Percentiles rank a stretch among this genome's conserved stretches.
Evolutionary conservation across 2,113 vertebrate species (phyloP).

Genomic region (Paramormyrops kingsleyae): DNA sequence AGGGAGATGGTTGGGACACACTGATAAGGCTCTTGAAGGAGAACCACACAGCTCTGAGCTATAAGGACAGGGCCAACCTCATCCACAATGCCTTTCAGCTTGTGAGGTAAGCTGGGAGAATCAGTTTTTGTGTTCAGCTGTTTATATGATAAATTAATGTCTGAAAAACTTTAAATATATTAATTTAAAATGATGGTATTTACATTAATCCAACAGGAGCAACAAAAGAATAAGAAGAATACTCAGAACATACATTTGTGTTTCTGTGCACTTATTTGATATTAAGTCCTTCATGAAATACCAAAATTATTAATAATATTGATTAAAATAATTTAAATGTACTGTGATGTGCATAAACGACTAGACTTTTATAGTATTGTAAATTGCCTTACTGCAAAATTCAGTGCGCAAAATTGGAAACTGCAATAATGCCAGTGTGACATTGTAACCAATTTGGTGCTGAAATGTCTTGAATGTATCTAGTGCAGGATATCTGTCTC

Average conservation of each 20-base stretch:
- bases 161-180: not conserved
- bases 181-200: not conserved
- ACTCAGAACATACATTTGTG: not conserved
- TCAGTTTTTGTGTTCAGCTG: not conserved
- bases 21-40: slow-evolving; percentile 54
- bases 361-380: not conserved
- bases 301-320: not conserved
- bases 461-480: slow-evolving; percentile 12
- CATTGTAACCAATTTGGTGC: not conserved
- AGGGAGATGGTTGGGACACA: slow-evolving; percentile 58
- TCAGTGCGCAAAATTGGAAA: not conserved
- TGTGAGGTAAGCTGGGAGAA: slow-evolving; percentile 58
- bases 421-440: not conserved
- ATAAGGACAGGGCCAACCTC: slow-evolving; percentile 64
- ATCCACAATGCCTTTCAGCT: slow-evolving; percentile 68
- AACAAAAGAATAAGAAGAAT: not conserved
- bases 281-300: not conserved
- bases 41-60: slow-evolving; percentile 65
- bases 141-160: not conserved
- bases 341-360: not conserved
- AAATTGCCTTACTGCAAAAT: not conserved
- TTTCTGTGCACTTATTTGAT: not conserved
- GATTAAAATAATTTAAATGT: not conserved
- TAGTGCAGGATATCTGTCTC: slow-evolving; percentile 56
- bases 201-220: not conserved